phyloP scores from a whole-genome alignment of 2,113 vertebrate genomes.

The Coracopsis vasa region DNA sequence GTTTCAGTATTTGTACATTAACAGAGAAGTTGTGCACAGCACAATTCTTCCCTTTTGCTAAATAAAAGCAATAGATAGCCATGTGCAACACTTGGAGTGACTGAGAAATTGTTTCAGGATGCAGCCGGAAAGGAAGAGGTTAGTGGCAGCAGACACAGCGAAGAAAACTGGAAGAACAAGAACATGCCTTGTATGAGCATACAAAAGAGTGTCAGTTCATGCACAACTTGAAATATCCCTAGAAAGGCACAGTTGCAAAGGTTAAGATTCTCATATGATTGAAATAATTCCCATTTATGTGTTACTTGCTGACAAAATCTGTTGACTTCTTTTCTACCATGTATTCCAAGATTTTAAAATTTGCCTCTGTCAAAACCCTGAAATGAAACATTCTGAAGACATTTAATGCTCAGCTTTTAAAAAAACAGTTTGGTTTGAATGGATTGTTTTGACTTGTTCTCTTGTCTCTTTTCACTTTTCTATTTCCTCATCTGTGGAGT shows the following conservation, averaged over 20 bases:
- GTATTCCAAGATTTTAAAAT: conserved; percentile 31
- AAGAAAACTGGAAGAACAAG: neutral
- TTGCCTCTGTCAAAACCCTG: conserved; percentile 7
- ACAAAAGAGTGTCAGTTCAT: neutral
- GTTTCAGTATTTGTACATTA: neutral
- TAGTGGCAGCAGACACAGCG: neutral
- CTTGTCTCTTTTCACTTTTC: conserved; percentile 15
- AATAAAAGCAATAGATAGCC: neutral
- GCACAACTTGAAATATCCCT: neutral
- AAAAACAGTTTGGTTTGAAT: neutral
- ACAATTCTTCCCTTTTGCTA: neutral
- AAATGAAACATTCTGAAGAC: neutral
- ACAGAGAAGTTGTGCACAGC: neutral
- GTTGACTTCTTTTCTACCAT: conserved; percentile 17
- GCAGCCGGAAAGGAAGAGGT: neutral
- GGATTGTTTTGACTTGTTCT: conserved; percentile 35
- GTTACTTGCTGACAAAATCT: conserved; percentile 34
- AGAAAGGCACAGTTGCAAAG: conserved; percentile 24
- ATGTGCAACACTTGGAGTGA: accelerated
- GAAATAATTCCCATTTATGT: conserved; percentile 39
- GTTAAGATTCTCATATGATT: conserved; percentile 25
- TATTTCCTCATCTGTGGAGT: conserved; percentile 1
- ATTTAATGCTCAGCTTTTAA: conserved; percentile 6
- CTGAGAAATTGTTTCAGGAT: neutral
- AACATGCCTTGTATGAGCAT: neutral